These are phyloP conservation scores for Colletes gigas DNA, from an alignment of 1,140 invertebrate genomes.

Conservation along the genomic window DNA sequence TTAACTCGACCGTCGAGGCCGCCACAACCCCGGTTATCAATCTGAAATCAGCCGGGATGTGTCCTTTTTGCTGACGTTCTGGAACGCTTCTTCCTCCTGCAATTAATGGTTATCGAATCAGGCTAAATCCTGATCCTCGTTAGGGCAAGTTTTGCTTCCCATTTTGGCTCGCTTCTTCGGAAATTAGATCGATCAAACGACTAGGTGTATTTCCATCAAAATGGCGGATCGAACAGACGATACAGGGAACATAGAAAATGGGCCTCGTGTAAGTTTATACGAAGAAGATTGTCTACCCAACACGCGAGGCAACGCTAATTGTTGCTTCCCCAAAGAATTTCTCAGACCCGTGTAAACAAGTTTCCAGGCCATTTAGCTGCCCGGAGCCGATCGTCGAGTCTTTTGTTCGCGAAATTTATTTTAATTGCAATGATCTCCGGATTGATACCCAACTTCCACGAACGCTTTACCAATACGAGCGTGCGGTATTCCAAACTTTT, in stretches of 20 bases:
- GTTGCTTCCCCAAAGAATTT: too few species aligned
- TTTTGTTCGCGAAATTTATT: background rate
- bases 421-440: background rate
- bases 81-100: background rate
- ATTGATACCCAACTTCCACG: background rate
- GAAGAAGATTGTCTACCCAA: too few species aligned
- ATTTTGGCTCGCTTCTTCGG: too few species aligned
- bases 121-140: background rate
- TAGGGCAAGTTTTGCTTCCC: background rate
- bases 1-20: slow-evolving; percentile 22
- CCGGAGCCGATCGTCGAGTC: too few species aligned
- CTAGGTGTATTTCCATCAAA: background rate
- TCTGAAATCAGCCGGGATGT: slow-evolving; percentile 62
- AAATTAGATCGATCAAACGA: background rate
- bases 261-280: too few species aligned
- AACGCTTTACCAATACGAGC: background rate
- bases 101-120: background rate
- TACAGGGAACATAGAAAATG: too few species aligned
- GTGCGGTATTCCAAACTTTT: background rate
- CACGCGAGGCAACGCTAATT: too few species aligned
- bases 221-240: too few species aligned
- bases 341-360: too few species aligned
- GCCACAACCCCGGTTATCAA: slow-evolving; percentile 68
- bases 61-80: background rate
- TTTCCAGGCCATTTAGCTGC: too few species aligned